phyloP scores from a whole-genome alignment of 2,888 invertebrate species.

The Protophormia terraenovae region DNA sequence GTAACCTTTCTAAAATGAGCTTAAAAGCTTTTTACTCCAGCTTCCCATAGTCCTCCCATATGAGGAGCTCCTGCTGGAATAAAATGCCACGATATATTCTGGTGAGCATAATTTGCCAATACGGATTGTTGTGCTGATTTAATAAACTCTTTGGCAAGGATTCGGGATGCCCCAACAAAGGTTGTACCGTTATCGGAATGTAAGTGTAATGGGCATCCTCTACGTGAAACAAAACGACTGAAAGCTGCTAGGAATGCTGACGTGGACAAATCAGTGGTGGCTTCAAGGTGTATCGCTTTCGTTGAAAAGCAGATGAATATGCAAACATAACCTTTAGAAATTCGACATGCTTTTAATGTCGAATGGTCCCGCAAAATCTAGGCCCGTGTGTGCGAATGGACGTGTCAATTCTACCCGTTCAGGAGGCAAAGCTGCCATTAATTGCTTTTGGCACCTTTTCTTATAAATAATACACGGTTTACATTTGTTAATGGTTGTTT shows the following conservation, averaged over 20 bases:
- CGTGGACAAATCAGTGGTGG: too few species aligned
- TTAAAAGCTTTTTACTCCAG: too few species aligned
- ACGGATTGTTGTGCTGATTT: neutral
- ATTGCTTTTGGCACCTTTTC: too few species aligned
- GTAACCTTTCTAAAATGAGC: neutral
- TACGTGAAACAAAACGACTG: neutral
- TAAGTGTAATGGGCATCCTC: neutral
- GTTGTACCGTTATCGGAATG: neutral
- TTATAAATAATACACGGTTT: neutral
- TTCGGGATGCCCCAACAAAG: neutral
- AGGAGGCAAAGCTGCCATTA: too few species aligned
- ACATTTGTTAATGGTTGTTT: neutral
- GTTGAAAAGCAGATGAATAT: too few species aligned
- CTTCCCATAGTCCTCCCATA: neutral
- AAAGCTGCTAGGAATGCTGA: neutral
- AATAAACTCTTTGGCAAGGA: neutral
- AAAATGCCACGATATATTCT: neutral
- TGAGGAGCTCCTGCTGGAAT: neutral
- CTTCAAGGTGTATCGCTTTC: too few species aligned
- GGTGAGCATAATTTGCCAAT: neutral
- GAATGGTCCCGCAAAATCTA: neutral
- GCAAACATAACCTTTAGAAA: neutral
- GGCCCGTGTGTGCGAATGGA: too few species aligned
- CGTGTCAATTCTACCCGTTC: too few species aligned
- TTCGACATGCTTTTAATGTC: neutral